Conservation (phyloP, 2,113 vertebrate genomes). For the Montifringilla adamsi region DNA sequence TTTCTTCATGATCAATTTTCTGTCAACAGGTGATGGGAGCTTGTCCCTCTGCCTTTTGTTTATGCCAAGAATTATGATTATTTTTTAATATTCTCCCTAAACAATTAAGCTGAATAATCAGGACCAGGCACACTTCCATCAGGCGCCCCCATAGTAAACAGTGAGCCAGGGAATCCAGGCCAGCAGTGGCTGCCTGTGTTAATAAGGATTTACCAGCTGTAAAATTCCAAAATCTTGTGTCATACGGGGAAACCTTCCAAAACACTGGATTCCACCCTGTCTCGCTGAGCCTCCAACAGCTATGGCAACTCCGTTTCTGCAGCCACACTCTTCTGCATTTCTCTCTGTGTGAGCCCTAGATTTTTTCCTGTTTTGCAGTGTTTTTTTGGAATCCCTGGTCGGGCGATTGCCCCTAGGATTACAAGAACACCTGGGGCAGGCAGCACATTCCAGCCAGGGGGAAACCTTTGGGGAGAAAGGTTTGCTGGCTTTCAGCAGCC, state of each 20-base stretch:
- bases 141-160: slow-evolving; percentile 68
- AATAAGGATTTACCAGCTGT: slow-evolving; percentile 86
- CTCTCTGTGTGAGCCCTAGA: slow-evolving; percentile 65
- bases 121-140: slow-evolving; percentile 67
- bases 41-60: slow-evolving; percentile 70
- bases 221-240: slow-evolving; percentile 87
- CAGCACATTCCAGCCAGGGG: neutral
- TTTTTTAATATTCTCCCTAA: slow-evolving; percentile 72
- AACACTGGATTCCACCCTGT: slow-evolving; percentile 84
- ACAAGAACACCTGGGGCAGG: slow-evolving; percentile 9
- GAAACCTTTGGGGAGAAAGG: neutral
- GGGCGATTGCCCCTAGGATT: neutral
- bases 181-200: slow-evolving; percentile 79
- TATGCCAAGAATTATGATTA: slow-evolving; percentile 70
- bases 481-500: neutral
- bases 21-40: slow-evolving; percentile 81
- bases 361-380: slow-evolving; percentile 80
- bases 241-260: slow-evolving; percentile 87
- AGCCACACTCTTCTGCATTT: slow-evolving; percentile 66
- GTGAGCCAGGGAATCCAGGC: slow-evolving; percentile 75
- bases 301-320: slow-evolving; percentile 76
- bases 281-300: slow-evolving; percentile 64
- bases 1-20: slow-evolving; percentile 78
- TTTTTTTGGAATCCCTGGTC: slow-evolving; percentile 70
- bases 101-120: slow-evolving; percentile 74